A percentile compares a stretch with the other conserved stretches of the same genome.
These are phyloP conservation scores for Xenopus petersii DNA, from an alignment of 2,797 vertebrate genomes.

Conservation along the genomic window DNA sequence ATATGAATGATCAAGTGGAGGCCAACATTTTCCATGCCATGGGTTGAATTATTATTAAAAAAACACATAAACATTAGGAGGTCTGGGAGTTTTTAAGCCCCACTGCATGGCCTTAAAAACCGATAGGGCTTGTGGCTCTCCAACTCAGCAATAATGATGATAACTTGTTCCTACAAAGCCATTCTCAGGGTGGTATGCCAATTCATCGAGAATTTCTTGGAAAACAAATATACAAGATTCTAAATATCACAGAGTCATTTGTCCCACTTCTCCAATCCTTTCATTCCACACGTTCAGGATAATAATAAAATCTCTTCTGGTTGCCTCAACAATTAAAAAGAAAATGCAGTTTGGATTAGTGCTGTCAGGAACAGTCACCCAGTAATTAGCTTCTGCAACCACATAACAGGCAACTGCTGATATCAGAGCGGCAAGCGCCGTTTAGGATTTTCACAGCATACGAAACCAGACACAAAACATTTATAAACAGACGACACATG, in stretches of 20 bases:
- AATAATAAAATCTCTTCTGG: conserved; percentile 37
- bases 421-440: conserved; percentile 32
- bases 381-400: conserved; percentile 53
- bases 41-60: too few relatives aligned
- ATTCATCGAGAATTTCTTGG: background rate
- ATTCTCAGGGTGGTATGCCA: too few relatives aligned
- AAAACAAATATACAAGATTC: conserved; percentile 13
- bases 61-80: too few relatives aligned
- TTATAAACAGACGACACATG: conserved; percentile 48
- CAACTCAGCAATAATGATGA: too few relatives aligned
- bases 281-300: background rate
- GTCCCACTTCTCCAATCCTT: conserved; percentile 22
- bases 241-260: background rate
- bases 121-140: too few relatives aligned
- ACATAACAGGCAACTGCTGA: conserved; percentile 47
- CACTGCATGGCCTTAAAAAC: too few relatives aligned
- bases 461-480: conserved; percentile 46
- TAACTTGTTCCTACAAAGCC: too few relatives aligned
- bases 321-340: conserved; percentile 47
- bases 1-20: too few relatives aligned
- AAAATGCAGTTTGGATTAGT: conserved; percentile 54
- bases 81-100: too few relatives aligned
- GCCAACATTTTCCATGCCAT: too few relatives aligned
- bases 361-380: conserved; percentile 56
- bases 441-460: conserved; percentile 49